These are phyloP conservation scores for Idaea biselata DNA, from an alignment of 2,888 invertebrate species.

Conservation along the genomic window DNA sequence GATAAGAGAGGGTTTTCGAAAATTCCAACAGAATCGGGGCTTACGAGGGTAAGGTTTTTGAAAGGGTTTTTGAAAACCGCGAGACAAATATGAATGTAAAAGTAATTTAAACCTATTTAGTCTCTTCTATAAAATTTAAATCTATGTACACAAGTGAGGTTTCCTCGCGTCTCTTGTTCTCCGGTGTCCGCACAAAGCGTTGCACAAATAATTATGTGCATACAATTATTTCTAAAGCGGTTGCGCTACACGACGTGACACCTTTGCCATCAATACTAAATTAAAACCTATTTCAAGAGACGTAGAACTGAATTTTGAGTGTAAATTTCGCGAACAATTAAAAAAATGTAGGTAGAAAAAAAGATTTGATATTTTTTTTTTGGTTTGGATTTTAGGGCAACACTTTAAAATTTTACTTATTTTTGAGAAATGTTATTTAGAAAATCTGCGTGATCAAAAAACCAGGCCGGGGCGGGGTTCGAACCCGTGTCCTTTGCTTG, in stretches of 20 bases:
- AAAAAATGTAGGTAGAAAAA: neutral
- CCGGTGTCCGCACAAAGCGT: constrained; percentile 64
- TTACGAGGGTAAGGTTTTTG: too few species aligned
- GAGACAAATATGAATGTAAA: too few species aligned
- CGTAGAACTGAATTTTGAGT: neutral
- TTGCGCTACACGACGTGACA: constrained; percentile 24
- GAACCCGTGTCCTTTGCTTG: too few species aligned
- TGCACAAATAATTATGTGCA: constrained; percentile 79
- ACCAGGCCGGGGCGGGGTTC: too few species aligned
- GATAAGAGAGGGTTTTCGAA: too few species aligned
- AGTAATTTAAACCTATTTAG: constrained; percentile 4
- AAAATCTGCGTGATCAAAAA: too few species aligned
- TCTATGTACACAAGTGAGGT: constrained; percentile 35
- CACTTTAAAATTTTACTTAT: too few species aligned
- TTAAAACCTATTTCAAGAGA: neutral
- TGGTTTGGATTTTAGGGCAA: neutral
- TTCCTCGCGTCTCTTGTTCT: constrained; percentile 53
- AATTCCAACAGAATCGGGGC: too few species aligned
- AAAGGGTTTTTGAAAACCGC: too few species aligned
- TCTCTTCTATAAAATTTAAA: constrained; percentile 38
- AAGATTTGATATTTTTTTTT: neutral
- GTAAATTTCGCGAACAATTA: neutral
- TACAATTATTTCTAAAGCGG: constrained; percentile 74
- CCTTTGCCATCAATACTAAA: constrained; percentile 6
- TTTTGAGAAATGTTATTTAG: too few species aligned